Evolutionary conservation across 2,113 vertebrate genomes (phyloP), one percentile per base, ranked within the genome.

Genomic region (Mystacornis crossleyi): DNA sequence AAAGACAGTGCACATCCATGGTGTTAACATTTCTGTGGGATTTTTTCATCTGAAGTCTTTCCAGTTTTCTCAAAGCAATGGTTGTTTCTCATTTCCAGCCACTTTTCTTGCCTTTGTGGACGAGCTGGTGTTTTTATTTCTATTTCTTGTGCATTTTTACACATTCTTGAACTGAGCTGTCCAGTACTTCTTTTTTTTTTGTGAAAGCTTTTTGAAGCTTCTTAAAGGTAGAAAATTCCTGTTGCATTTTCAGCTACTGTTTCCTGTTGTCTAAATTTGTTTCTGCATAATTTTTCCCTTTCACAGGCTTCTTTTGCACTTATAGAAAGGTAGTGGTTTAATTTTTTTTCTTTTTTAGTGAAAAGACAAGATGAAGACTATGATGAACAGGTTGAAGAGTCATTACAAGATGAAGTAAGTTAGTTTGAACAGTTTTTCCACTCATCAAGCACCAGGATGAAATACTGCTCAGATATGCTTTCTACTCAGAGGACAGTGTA

Each of bases 341-440:
- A 81, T 58, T 55, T 38, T 93, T 96, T 86, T 86, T 97, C 80
- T 72, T 85, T 98, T 78, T 55, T 97, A 99, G 99, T 99, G 83
- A 99, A 99, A 98, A 98, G 99, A 96, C 99, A 99, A 97, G 99
- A 99, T 97, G 99, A 99, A 98, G 99, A 99, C 94, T 99, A 99
- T 38, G 99, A 99, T 70, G 99, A 99, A 57, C 99, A 99, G 97
- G 99, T 99, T 61, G 99, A 99, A 93, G 99, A 99, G 94, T 98
- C 99, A 2, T 97, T 99, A 86, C 99, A 99, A 96, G 99, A 99
- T 80, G 99, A 99, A 98, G 99, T 99, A 95, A 98, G 91, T 92
- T 78, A 31, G 16, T 86, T 48, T 78, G 13, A 25, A 51, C 25
- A 18, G 8, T 14, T 92, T 91, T 83, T 94, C 23, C 20, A 7